These are phyloP conservation scores for Sabatieria punctata DNA, from an alignment of 2,888 invertebrate genomes.

Conservation along the genomic window DNA sequence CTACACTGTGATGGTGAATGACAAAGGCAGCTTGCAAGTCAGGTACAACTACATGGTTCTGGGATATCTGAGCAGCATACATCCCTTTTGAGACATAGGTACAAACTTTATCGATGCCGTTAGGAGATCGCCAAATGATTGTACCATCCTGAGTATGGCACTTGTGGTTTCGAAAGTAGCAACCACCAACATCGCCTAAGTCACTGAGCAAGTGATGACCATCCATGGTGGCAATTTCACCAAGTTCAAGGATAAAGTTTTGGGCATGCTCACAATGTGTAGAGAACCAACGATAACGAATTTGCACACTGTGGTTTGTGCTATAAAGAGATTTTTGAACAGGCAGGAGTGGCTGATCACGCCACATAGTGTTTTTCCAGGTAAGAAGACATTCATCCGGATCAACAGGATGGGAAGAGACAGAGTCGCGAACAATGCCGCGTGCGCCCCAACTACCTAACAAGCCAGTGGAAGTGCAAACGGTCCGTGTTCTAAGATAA, in stretches of 20 bases:
- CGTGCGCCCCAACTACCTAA: too few species aligned
- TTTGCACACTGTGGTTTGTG: background rate
- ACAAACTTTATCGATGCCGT: background rate
- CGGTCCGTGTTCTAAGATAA: background rate
- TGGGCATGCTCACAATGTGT: background rate
- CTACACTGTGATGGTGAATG: too few species aligned
- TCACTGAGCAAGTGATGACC: background rate
- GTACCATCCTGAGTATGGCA: too few species aligned
- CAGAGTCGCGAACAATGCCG: too few species aligned
- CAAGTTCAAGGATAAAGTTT: background rate
- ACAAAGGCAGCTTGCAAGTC: background rate
- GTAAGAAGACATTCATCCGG: background rate
- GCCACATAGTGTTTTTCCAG: too few species aligned
- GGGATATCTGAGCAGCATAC: background rate
- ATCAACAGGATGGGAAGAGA: background rate
- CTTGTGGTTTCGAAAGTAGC: background rate
- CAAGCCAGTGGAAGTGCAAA: background rate
- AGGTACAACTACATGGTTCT: background rate
- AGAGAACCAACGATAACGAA: background rate
- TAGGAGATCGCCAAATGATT: too few species aligned
- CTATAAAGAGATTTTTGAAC: too few species aligned
- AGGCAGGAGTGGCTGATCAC: background rate
- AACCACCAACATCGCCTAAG: slow-evolving; percentile 1
- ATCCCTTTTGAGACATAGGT: background rate
- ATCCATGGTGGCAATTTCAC: background rate